Evolutionary conservation across 2,888 invertebrate species (phyloP).

Genomic region (Xanthorhoe designata): DNA sequence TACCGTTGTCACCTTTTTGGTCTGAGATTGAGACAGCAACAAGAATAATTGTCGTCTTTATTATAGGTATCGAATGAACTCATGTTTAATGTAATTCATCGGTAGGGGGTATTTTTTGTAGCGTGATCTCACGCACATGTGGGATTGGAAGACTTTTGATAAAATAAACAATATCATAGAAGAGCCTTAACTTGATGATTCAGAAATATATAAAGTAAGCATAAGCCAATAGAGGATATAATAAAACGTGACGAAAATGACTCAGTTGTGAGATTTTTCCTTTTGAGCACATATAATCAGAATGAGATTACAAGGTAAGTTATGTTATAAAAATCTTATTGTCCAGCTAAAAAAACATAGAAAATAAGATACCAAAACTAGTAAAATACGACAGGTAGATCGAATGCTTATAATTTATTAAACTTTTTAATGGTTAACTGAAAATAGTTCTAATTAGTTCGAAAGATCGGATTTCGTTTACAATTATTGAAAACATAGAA

Average conservation of each 20-base stretch:
- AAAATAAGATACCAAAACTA: not conserved
- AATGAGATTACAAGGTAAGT: conserved; percentile 29
- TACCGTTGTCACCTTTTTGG: not conserved
- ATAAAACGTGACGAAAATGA: conserved; percentile 25
- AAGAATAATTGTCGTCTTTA: not conserved
- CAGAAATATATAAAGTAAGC: conserved; percentile 8
- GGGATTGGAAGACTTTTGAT: conserved; percentile 47
- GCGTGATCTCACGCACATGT: conserved; percentile 63
- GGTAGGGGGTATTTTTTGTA: conserved; percentile 50
- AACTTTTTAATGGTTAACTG: no score
- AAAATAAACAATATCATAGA: conserved; percentile 39
- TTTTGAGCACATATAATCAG: conserved; percentile 26
- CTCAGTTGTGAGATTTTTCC: conserved; percentile 26
- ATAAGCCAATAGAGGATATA: conserved; percentile 12
- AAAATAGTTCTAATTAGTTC: not conserved
- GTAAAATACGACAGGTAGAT: no score
- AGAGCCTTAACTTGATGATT: conserved; percentile 14
- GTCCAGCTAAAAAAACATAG: not conserved
- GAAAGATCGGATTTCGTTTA: not conserved
- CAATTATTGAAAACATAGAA: not conserved
- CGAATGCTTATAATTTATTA: no score
- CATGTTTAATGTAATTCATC: conserved; percentile 19
- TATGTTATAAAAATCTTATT: not conserved
- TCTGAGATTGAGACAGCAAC: not conserved
- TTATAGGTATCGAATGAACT: conserved; percentile 7